phyloP scores from a whole-genome alignment of 1,140 invertebrate species.

The Drosophila ambigua region DNA sequence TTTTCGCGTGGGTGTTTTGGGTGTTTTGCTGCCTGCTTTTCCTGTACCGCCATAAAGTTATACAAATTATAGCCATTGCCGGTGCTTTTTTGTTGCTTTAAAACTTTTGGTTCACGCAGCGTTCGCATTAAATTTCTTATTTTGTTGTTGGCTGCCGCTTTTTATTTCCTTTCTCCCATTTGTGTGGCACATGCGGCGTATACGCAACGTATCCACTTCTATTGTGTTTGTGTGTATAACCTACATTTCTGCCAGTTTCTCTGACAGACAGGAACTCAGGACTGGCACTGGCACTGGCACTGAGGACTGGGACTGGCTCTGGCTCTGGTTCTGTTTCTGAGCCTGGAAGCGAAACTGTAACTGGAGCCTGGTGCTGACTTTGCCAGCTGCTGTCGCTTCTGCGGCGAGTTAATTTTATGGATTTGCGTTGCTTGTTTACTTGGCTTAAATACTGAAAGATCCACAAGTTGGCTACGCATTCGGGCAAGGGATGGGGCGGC shows the following conservation, averaged over 20 bases:
- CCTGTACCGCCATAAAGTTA: slow-evolving; percentile 48
- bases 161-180: slow-evolving; percentile 35
- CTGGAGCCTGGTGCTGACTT: slow-evolving; percentile 22
- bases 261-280: neutral
- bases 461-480: slow-evolving; percentile 41
- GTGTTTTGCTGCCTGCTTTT: neutral
- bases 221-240: slow-evolving; percentile 46
- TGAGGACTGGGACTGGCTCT: too few species aligned
- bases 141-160: slow-evolving; percentile 54
- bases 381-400: slow-evolving; percentile 25
- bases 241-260: slow-evolving; percentile 43
- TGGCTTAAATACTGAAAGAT: slow-evolving; percentile 58
- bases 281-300: too few species aligned
- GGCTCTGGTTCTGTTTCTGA: neutral
- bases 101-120: slow-evolving; percentile 56
- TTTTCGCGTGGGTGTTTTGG: neutral
- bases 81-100: slow-evolving; percentile 40
- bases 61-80: slow-evolving; percentile 48
- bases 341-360: slow-evolving; percentile 3
- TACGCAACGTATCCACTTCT: slow-evolving; percentile 49
- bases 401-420: slow-evolving; percentile 48
- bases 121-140: slow-evolving; percentile 56
- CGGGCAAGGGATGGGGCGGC: too few species aligned
- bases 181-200: slow-evolving; percentile 54
- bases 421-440: slow-evolving; percentile 58